Evolutionary conservation across 2,113 vertebrate species (phyloP), one percentile per base, ranked within the genome.

Genomic region (Siniperca chuatsi): DNA sequence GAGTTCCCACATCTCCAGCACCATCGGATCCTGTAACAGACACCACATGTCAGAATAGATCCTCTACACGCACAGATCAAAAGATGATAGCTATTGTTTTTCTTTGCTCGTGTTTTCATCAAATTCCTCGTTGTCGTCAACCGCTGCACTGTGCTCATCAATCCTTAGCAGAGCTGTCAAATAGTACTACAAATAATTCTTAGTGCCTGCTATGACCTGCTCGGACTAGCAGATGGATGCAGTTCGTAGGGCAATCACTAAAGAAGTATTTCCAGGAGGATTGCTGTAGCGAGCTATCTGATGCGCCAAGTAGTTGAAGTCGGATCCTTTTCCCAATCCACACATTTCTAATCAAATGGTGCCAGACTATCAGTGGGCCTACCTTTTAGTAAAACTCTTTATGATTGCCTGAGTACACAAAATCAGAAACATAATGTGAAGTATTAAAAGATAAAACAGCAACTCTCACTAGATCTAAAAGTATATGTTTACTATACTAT

Each of bases 141-240:
- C 73, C 58, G 42, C 72, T 73, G 75, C 29, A 6, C 48, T 81
- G 33, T 72, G 58, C 57, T 74, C 76, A 69, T 74, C 73, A 23
- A 35, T 66, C 70, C 55, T 50, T 18, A 20, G 54, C 71, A 55
- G 37, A 40, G 46, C 71, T 84, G 78, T 86, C 66, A 50, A 29
- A 42, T 48, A 75, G n/a, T n/a, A 60, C 42, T 40, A 4, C 35
- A 80, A 76, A 58, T 61, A 21, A 8, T 7, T 62, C 60, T 54
- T 21, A 61, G 75, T 35, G 60, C 85, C 71, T 88, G 89, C 90
- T 72, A 6, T 62, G 67, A 75, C 87, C 83, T 89, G 90, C 78
- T 82, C 4, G 0, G 52, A 68, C 72, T 23, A 35, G 76, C 72
- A 48, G 21, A 68, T 1, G 9, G 78, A 20, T 70, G 62, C 54